Base-by-base conservation (phyloP, 2,797 vertebrate species). In the Esox masquinongy region DNA sequence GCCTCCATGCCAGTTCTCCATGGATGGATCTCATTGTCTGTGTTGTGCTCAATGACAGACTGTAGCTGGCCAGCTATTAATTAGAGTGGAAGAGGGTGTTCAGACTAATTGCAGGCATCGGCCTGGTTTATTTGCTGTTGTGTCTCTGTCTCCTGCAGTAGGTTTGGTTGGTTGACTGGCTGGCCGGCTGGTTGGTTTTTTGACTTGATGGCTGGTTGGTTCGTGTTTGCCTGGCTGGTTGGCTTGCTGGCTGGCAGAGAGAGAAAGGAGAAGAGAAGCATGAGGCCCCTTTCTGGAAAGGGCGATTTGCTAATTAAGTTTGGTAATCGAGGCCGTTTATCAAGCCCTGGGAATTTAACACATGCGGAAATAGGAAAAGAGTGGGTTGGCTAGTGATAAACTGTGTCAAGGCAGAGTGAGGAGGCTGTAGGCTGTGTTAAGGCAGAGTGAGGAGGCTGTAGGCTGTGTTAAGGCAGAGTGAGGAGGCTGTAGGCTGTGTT, bases 31-130 rank as follows among this genome's bases (percentile, higher is more conserved):
- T 84, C 85, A 72, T 86, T 84, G 88, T 89, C 79, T 82, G 76
- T 80, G 77, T 77, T 78, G 66, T 73, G 80, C 88, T 85, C 87
- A 85, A 79, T 87, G 88, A 90, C 87, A 86, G 89, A 90, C 87
- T 85, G 84, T 82, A 84, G 78, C 74, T 36, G 15, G 63, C 24
- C 12, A 66, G 82, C 77, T 80, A 82, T 87, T 91, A 90, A 92
- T 89, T 88, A 84, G 87, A 86, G 75, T 76, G 82, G 83, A 84
- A 84, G 84, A 80, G n/a, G n/a, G 53, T 86, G 85, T 86, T 87
- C 88, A 86, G 79, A 88, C 83, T 90, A 88, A 92, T 92, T 86
- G 89, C 85, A 89, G 84, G 75, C 85, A 85, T 86, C 78, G 75
- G 77, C 89, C 49, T 24, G 80, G 77, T 79, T 80, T 81, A 75